Evolutionary conservation across 2,888 invertebrate genomes (phyloP).

Genomic region (Limenitis camilla): DNA sequence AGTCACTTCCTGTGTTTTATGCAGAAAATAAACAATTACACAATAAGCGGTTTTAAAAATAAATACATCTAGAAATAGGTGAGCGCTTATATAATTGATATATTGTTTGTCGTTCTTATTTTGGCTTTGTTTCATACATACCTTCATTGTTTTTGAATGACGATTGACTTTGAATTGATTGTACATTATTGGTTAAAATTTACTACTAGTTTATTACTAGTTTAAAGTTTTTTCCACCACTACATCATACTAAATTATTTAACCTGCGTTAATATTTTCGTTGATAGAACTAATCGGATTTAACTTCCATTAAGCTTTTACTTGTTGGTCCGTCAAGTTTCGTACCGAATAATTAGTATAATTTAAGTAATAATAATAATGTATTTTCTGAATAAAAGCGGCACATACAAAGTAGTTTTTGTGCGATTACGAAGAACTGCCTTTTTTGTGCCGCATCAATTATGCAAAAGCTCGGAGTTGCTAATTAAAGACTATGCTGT

Average conservation of each 20-base stretch:
- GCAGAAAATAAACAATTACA: not conserved
- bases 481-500: conserved; percentile 30
- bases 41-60: not conserved
- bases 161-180: no score
- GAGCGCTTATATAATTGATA: not conserved
- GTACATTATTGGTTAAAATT: no score
- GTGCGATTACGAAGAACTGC: conserved; percentile 22
- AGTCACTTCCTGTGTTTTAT: conserved; percentile 3
- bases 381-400: conserved; percentile 13
- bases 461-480: conserved; percentile 43
- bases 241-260: no score
- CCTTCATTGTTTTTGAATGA: no score
- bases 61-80: not conserved
- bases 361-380: conserved; percentile 15
- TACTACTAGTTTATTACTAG: no score
- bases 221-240: no score
- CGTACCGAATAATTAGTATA: conserved; percentile 21
- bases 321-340: no score
- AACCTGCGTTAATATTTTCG: no score
- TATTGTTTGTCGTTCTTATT: no score
- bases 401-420: conserved; percentile 22
- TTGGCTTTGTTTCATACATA: no score
- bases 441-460: conserved; percentile 38
- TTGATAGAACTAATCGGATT: no score
- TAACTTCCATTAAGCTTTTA: no score